Evolutionary conservation across 92 coral and sea anemone species (phyloP), one percentile per base, ranked within the genome.

Genomic region (Phymanthus crucifer): DNA sequence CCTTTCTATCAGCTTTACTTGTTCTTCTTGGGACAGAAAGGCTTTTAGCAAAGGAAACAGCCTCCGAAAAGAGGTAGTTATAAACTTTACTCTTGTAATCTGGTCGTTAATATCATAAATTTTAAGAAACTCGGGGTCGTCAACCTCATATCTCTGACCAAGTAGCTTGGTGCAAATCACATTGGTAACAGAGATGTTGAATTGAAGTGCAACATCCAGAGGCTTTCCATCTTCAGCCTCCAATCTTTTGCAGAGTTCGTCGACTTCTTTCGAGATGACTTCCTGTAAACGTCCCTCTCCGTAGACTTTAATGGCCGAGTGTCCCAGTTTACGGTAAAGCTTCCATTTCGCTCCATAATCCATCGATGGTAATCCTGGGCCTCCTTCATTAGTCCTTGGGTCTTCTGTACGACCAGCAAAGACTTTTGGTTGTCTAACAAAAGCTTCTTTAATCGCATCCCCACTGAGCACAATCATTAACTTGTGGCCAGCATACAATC

Each of bases 371-470:
- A 76, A 71, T 3, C 80, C 80, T 32, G 80, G 80, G 27, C 80
- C 69, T 50, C 38, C 24, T 52, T 21, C 13, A 2, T 6, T 11
- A 17, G 1, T 34, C 5, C 17, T 26, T 16, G 70, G 40, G 2
- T 26, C 26, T 56, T 34, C 69, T 70, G 77, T 21, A 67, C 97
- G 91, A 40, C 97, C 97, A 18, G 94, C 94, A 64, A 93, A 93
- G 19, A 76, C 84, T 26, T 80, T 74, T 26, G 94, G 86, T 40
- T 90, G 81, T 67, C 88, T 85, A 2, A 83, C 89, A 43, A 93
- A 87, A 27, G 87, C 87, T 61, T 93, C 89, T 64, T 91, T 91
- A 54, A 89, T 89, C 11, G 87, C 73, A 6, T 81, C 89, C 46
- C 92, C 84, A 72, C 92, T 93, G 1, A 88, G 84, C 35, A 93